Evolutionary conservation across 2,113 vertebrate species (phyloP).

Genomic region (Colius striatus): DNA sequence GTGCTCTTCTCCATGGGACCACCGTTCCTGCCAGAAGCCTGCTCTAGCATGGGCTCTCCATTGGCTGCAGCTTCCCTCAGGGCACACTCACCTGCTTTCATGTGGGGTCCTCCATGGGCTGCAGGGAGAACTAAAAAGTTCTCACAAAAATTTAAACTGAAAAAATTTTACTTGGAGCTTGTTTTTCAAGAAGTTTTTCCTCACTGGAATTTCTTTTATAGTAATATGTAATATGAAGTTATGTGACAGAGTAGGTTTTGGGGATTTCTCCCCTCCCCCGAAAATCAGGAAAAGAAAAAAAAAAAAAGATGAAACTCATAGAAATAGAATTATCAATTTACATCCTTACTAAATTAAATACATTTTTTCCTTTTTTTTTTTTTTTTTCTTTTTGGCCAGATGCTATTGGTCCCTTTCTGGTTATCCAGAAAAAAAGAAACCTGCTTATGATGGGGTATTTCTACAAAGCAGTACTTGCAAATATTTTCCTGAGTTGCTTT

Average conservation of each 20-base stretch:
- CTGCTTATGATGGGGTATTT: background rate
- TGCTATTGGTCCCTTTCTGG: background rate
- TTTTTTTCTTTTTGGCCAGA: background rate
- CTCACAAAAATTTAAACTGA: background rate
- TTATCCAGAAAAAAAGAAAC: background rate
- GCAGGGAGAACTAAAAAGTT: background rate
- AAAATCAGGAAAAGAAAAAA: background rate
- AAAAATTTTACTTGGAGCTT: background rate
- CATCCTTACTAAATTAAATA: background rate
- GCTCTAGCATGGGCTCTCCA: too few species aligned
- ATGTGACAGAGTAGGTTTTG: background rate
- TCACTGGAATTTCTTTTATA: background rate
- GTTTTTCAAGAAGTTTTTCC: background rate
- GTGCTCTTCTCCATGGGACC: too few species aligned
- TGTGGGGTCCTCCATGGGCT: too few species aligned
- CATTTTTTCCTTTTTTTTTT: background rate
- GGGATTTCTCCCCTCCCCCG: background rate
- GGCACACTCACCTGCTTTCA: too few species aligned
- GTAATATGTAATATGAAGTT: background rate
- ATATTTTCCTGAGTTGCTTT: constrained; percentile 24
- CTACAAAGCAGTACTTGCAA: constrained; percentile 29
- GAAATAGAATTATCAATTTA: background rate
- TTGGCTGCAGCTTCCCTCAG: too few species aligned
- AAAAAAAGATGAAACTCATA: background rate
- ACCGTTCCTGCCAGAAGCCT: too few species aligned